Evolutionary conservation across 2,888 invertebrate species (phyloP).

Genomic region (Criorhina ranunculi): DNA sequence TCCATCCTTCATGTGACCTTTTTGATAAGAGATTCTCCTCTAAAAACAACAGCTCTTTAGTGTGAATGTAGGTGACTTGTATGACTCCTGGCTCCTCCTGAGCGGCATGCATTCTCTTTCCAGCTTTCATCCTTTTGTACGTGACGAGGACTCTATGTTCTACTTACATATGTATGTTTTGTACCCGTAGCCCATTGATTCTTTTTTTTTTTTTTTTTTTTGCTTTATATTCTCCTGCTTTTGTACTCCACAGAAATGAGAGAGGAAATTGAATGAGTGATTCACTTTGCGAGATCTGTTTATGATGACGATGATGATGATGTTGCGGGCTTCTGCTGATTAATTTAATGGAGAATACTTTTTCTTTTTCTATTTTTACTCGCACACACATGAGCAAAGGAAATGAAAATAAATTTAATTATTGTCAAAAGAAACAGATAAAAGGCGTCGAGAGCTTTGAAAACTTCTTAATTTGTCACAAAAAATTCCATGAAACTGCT

Average conservation of each 20-base stretch:
- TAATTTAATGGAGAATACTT: conserved; percentile 62
- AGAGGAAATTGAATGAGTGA: conserved; percentile 69
- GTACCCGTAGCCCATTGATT: conserved; percentile 55
- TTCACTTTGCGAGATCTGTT: conserved; percentile 69
- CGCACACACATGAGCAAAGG: neutral
- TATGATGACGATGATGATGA: conserved; percentile 59
- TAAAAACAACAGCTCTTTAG: conserved; percentile 41
- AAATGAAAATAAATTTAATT: conserved; percentile 26
- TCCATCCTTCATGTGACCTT: conserved; percentile 76
- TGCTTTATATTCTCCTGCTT: conserved; percentile 31
- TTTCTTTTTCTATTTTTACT: conserved; percentile 28
- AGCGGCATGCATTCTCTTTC: conserved; percentile 47
- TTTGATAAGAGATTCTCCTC: conserved; percentile 72
- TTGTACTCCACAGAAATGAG: conserved; percentile 5
- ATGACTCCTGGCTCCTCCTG: conserved; percentile 25
- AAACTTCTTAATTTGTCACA: conserved; percentile 24
- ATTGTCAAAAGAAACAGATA: conserved; percentile 29
- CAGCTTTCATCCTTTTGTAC: conserved; percentile 62
- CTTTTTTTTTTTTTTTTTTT: conserved; percentile 40
- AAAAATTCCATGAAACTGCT: conserved; percentile 18
- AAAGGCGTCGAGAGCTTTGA: conserved; percentile 12
- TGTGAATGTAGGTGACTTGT: conserved; percentile 61
- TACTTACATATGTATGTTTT: conserved; percentile 57
- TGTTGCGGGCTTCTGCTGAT: conserved; percentile 55
- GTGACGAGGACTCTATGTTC: conserved; percentile 56